Conservation (phyloP, 2,797 vertebrate genomes). For the Ctenopoma multispine region DNA sequence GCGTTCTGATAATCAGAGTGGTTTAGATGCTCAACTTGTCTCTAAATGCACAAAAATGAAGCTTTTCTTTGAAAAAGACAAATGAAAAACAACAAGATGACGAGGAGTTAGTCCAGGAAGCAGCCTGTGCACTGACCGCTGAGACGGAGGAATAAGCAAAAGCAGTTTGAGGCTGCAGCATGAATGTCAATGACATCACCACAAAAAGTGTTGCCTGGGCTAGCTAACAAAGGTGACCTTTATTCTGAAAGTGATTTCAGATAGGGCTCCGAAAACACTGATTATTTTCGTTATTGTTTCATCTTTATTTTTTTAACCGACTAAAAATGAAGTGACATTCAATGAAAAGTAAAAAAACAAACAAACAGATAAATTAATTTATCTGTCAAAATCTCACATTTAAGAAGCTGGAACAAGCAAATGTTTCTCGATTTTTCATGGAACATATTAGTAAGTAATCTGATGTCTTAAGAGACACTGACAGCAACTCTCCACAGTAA, state of each 20-base stretch:
- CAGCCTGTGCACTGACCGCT: conserved; percentile 2
- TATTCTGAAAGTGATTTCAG: conserved; percentile 8
- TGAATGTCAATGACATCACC: conserved; percentile 42
- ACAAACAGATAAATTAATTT: no score
- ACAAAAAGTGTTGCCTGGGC: conserved; percentile 1
- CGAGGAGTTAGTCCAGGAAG: not conserved
- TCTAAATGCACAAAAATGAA: conserved; percentile 6
- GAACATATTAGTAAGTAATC: no score
- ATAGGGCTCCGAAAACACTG: not conserved
- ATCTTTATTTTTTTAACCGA: not conserved
- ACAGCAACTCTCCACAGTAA: no score
- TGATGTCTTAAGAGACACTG: no score
- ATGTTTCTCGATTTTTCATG: no score
- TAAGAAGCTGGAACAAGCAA: not conserved
- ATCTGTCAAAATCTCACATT: not conserved
- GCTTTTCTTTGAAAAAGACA: conserved; percentile 25
- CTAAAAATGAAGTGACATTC: not conserved
- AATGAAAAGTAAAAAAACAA: not conserved
- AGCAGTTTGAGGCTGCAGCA: conserved; percentile 16
- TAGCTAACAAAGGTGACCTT: not conserved
- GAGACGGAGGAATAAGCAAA: conserved; percentile 9
- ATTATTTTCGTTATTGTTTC: conserved; percentile 10
- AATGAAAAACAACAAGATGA: conserved; percentile 22
- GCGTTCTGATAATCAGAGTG: conserved; percentile 38
- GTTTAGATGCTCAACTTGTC: conserved; percentile 27